Evolutionary conservation across 2,888 invertebrate genomes (phyloP), one percentile per base, ranked within the genome.

Genomic region (Drosophila tanythrix): DNA sequence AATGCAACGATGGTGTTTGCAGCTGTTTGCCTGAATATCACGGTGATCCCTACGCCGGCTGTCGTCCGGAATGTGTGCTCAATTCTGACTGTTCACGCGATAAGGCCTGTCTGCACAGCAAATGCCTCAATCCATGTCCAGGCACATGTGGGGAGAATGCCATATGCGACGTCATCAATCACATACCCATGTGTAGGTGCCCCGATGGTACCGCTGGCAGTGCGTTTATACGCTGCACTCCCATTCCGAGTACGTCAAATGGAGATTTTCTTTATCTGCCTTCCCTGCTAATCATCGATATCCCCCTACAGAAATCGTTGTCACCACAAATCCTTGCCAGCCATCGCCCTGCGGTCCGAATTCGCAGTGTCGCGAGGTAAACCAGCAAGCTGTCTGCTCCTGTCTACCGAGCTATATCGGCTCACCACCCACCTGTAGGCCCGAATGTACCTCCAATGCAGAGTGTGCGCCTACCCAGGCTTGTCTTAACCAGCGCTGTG

Each of bases 261-360:
- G 55, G 27, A 48, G 25, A 35, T 18, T 46, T 48, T 50, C 3
- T 2, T 31, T 21, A 13, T 6, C 25, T 13, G 15, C 1, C 10
- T 18, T 13, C 15, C 27, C 15, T 35, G 18, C 35, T 79, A 66
- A 79, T 29, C 5, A 29, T 1, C 61, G 6, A 48, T 10, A 36
- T 33, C 25, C 21, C 5, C 46, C 74, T 72, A 61, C 76, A 92
- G 89, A 82, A 70, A 93, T 94, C 29, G 82, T 93, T 61, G 93
- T 36, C 40, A 51, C 94, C 36, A 88, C 93, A 67, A 94, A 96
- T 91, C 95, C 95, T n/a, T 96, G 96, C 85, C 94, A 94, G 78
- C 95, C 95, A 33, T 94, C 95, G 59, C 97, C 97, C 0, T 97
- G 97, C 92, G 97, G 97, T 57, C 95, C 96, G 0, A 96, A 96